These are phyloP conservation scores for Eutrigla gurnardus DNA, from an alignment of 2,797 vertebrate species.

Conservation along the genomic window DNA sequence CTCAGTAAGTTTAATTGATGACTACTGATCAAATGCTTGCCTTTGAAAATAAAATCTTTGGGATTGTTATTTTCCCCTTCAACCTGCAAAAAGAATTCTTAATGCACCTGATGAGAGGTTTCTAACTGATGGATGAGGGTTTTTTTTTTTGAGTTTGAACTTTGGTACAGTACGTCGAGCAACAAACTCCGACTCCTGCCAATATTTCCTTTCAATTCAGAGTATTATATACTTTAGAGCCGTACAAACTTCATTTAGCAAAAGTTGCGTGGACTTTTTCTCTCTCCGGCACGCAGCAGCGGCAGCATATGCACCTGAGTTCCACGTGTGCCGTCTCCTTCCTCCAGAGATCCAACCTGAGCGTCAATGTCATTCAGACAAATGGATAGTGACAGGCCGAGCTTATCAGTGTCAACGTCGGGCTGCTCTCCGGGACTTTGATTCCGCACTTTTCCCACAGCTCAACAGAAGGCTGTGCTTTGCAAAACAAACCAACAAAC, in stretches of 20 bases:
- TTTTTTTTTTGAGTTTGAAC: conserved; percentile 59
- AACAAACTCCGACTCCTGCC: conserved; percentile 29
- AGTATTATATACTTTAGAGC: conserved; percentile 32
- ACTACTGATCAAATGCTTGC: conserved; percentile 87
- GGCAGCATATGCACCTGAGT: conserved; percentile 59
- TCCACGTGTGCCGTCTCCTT: conserved; percentile 25
- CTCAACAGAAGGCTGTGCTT: conserved; percentile 86
- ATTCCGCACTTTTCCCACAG: conserved; percentile 81
- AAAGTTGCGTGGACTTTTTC: conserved; percentile 48
- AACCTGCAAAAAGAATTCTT: conserved; percentile 86
- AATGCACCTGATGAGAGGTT: conserved; percentile 81
- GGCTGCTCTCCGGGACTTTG: conserved; percentile 75
- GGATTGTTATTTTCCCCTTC: conserved; percentile 78
- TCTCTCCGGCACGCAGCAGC: conserved; percentile 25
- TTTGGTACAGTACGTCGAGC: conserved; percentile 47
- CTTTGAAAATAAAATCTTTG: conserved; percentile 84
- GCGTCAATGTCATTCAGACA: conserved; percentile 81
- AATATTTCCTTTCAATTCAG: conserved; percentile 43
- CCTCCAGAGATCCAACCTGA: conserved; percentile 76
- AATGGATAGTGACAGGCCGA: conserved; percentile 76
- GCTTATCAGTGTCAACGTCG: conserved; percentile 77
- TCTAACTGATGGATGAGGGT: conserved; percentile 60
- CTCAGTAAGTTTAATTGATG: conserved; percentile 87
- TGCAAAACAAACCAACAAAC: conserved; percentile 89
- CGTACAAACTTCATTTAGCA: conserved; percentile 56